Evolutionary conservation across 2,888 invertebrate genomes (phyloP).

Genomic region (Platypus cylindrus): DNA sequence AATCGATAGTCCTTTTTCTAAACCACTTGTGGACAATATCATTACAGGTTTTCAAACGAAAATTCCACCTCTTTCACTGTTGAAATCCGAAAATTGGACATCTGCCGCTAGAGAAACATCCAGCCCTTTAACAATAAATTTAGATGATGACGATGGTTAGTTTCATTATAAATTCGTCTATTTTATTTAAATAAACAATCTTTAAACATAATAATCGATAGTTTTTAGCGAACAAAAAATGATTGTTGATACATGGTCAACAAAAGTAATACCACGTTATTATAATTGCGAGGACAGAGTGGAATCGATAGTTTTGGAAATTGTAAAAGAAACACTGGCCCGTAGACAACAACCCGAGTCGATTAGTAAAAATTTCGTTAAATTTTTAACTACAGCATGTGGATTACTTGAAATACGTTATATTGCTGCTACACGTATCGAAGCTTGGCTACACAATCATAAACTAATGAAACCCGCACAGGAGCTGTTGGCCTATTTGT

Average conservation of each 20-base stretch:
- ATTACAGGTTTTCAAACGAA: conserved; percentile 74
- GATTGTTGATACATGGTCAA: conserved; percentile 35
- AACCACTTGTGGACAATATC: conserved; percentile 83
- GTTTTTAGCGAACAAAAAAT: conserved; percentile 34
- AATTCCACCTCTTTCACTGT: conserved; percentile 55
- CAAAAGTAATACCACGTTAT: conserved; percentile 45
- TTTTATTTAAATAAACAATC: too few relatives aligned
- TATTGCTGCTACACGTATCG: conserved; percentile 67
- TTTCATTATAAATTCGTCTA: conserved; percentile 18
- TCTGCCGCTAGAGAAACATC: conserved; percentile 37
- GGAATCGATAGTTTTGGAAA: conserved; percentile 72
- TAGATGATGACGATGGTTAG: conserved; percentile 47
- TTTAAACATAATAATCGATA: too few relatives aligned
- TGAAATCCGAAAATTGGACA: conserved; percentile 49
- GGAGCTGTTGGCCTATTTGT: conserved; percentile 80
- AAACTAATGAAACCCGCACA: conserved; percentile 87
- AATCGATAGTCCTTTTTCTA: conserved; percentile 87
- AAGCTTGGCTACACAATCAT: conserved; percentile 92
- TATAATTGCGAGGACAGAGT: conserved; percentile 50
- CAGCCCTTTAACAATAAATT: conserved; percentile 36
- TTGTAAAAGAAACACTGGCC: conserved; percentile 76
- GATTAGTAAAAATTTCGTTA: conserved; percentile 78
- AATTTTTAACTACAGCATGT: conserved; percentile 70
- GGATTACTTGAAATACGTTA: conserved; percentile 78
- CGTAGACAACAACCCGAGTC: conserved; percentile 76